Evolutionary conservation across 2,888 invertebrate species (phyloP).

Genomic region (Parapristionchus giblindavisi): DNA sequence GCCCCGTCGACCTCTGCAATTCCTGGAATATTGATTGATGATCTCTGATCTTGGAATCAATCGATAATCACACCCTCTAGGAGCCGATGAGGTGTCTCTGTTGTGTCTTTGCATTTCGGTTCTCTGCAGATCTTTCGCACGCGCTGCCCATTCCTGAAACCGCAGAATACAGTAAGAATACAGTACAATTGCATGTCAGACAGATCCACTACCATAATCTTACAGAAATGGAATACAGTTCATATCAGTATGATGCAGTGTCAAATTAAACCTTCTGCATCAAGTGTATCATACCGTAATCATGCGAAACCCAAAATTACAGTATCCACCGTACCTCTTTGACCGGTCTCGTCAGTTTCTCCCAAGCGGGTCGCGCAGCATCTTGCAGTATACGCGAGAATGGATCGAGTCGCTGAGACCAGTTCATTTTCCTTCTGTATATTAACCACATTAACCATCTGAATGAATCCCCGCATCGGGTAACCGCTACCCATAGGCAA

Average conservation of each 20-base stretch:
- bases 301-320: too few species aligned
- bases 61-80: conserved; percentile 1
- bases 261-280: too few species aligned
- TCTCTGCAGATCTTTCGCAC: conserved; percentile 24
- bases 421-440: conserved; percentile 28
- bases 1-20: conserved; percentile 1
- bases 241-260: too few species aligned
- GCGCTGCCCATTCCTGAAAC: conserved; percentile 33
- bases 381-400: conserved; percentile 34
- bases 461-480: too few species aligned
- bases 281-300: too few species aligned
- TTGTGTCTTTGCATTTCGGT: conserved; percentile 11
- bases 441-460: too few species aligned
- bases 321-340: conserved; percentile 27
- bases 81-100: not conserved
- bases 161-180: too few species aligned
- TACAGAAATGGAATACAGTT: too few species aligned
- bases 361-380: conserved; percentile 33
- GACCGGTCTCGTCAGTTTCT: conserved; percentile 18
- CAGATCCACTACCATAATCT: conserved; percentile 8
- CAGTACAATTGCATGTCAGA: too few species aligned
- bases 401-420: conserved; percentile 31
- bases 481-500: too few species aligned
- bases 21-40: conserved; percentile 2
- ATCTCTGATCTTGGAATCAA: not conserved